phyloP scores from a whole-genome alignment of 2,888 invertebrate genomes.

The Leptarthrus brevirostris region DNA sequence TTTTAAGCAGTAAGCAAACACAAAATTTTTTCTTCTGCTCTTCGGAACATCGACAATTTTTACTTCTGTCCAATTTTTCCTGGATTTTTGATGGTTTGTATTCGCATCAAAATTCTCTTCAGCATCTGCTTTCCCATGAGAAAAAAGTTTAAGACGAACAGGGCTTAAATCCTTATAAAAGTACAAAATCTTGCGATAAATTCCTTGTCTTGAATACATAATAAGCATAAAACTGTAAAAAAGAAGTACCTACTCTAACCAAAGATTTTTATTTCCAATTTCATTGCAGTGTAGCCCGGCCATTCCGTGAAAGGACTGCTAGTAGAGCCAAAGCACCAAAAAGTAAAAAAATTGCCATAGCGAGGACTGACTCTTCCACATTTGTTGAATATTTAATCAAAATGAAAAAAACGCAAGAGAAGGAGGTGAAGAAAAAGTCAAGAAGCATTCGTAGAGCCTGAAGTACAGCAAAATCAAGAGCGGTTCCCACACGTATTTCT shows the following conservation, averaged over 20 bases:
- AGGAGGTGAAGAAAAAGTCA: constrained; percentile 27
- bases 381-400: constrained; percentile 42
- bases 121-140: no score
- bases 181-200: no score
- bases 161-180: no score
- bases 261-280: constrained; percentile 28
- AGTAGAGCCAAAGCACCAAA: constrained; percentile 6
- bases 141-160: no score
- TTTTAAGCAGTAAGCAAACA: no score
- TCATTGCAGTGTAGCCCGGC: constrained; percentile 18
- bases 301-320: constrained; percentile 7
- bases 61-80: no score
- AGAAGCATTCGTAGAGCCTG: background rate
- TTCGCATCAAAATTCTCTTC: no score
- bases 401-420: constrained; percentile 29
- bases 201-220: no score
- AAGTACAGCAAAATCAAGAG: constrained; percentile 2
- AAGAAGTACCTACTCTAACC: background rate
- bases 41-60: no score
- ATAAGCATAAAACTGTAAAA: no score
- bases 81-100: no score
- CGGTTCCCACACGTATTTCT: background rate
- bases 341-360: background rate
- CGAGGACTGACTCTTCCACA: constrained; percentile 9
- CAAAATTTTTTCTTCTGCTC: no score